Evolutionary conservation across 2,113 vertebrate species (phyloP).

Genomic region (Hirundichthys speculiger): DNA sequence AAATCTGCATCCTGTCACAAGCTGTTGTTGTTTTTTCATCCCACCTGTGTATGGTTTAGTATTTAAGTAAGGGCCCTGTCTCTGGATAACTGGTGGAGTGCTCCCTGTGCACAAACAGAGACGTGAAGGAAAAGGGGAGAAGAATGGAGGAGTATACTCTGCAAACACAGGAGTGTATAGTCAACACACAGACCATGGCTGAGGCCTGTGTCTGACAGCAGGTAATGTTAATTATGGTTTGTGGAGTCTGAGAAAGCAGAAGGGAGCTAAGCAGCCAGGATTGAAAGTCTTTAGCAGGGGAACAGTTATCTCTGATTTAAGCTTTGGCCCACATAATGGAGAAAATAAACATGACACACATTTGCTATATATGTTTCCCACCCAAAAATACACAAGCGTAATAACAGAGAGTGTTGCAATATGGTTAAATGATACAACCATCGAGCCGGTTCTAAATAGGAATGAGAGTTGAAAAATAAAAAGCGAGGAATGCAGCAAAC

Average conservation of each 20-base stretch:
- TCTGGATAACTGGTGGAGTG: slow-evolving; percentile 71
- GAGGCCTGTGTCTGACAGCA: slow-evolving; percentile 63
- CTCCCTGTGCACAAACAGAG: slow-evolving; percentile 72
- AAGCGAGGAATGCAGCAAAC: slow-evolving; percentile 52
- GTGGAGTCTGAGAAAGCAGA: slow-evolving; percentile 63
- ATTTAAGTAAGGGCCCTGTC: slow-evolving; percentile 79
- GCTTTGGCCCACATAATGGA: slow-evolving; percentile 35
- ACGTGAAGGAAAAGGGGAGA: slow-evolving; percentile 61
- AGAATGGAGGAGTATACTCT: slow-evolving; percentile 57
- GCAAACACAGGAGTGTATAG: slow-evolving; percentile 48
- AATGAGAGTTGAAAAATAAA: slow-evolving; percentile 56
- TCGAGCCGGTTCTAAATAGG: slow-evolving; percentile 37
- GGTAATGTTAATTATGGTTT: slow-evolving; percentile 76
- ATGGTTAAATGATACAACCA: slow-evolving; percentile 40
- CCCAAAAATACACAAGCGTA: slow-evolving; percentile 19
- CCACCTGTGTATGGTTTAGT: slow-evolving; percentile 85
- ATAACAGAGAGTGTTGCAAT: slow-evolving; percentile 34
- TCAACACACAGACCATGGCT: slow-evolving; percentile 45
- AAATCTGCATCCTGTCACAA: slow-evolving; percentile 81
- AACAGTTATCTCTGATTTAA: slow-evolving; percentile 64
- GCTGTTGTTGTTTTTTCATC: slow-evolving; percentile 82
- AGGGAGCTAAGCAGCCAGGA: slow-evolving; percentile 60
- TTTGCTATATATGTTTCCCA: slow-evolving; percentile 25
- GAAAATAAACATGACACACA: slow-evolving; percentile 47
- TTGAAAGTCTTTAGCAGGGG: slow-evolving; percentile 55